phyloP scores from a whole-genome alignment of 2,888 invertebrate species.

The Timema podura region DNA sequence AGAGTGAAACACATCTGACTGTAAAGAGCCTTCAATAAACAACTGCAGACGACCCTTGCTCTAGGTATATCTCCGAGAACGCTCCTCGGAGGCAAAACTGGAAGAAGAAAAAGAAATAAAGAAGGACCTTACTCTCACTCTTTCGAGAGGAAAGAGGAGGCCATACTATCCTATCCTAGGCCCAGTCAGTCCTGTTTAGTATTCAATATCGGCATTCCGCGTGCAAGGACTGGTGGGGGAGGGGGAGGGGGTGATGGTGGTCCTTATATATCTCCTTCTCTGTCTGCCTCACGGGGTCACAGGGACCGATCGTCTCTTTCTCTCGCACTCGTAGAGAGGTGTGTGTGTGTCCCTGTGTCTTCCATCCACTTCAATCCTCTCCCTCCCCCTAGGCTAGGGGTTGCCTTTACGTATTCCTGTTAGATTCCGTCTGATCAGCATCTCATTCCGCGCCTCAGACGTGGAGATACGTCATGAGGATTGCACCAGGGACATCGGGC shows the following conservation, averaged over 20 bases:
- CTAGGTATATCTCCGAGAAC: background rate
- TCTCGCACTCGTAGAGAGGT: too few species aligned
- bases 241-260: too few species aligned
- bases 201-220: constrained; percentile 32
- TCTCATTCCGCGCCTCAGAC: constrained; percentile 28
- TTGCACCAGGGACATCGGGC: constrained; percentile 12
- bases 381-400: constrained; percentile 13
- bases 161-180: constrained; percentile 28
- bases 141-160: too few species aligned
- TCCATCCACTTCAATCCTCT: constrained; percentile 8
- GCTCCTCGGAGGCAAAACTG: constrained; percentile 7
- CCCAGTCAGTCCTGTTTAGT: constrained; percentile 28
- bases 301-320: too few species aligned
- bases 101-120: background rate
- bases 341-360: too few species aligned
- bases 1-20: background rate
- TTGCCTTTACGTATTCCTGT: constrained; percentile 27
- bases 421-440: constrained; percentile 31
- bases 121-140: constrained; percentile 22
- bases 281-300: background rate
- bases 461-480: constrained; percentile 18
- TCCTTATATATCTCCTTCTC: too few species aligned
- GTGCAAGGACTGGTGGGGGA: too few species aligned
- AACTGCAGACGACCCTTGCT: too few species aligned
- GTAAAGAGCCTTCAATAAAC: too few species aligned